Evolutionary conservation across 2,113 vertebrate species (phyloP), one percentile per base, ranked within the genome.

Genomic region (Cepphus grylle): DNA sequence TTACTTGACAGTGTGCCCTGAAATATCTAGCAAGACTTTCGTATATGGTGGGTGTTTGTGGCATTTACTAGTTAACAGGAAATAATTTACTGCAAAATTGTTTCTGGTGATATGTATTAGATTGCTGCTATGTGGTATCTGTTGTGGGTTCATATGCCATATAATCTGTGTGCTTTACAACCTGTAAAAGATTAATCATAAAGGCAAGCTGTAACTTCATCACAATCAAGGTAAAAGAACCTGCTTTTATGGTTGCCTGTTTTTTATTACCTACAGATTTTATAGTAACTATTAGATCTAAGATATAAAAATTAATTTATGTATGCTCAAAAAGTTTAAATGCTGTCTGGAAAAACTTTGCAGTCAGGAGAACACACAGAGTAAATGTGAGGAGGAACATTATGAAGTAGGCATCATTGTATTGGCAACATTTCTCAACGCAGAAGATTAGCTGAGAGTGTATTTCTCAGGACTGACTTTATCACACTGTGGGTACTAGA

Each of bases 191-290:
- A 97, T 96, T 96, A 97, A 95, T 98, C 89, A 85, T 88, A 45
- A 84, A 97, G 49, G 53, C 78, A 83, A 95, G 66, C 81, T 91
- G 79, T 96, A 97, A 96, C 91, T 98, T 94, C 94, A 94, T 94
- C 70, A 80, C 77, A 92, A 97, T 96, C 86, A 93, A 96, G 93
- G 93, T 93, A 81, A 97, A 97, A 72, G 97, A 88, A 79, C 16
- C 43, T 93, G 65, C 74, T 96, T 98, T 97, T 97, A 98, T 86
- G 81, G 80, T 71, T 96, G 73, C 80, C 92, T 97, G 61, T 15
- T 86, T 97, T 97, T 97, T 97, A 98, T 96, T 91, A 89, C 90
- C 62, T 95, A 92, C 90, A 96, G 84, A 89, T 96, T 98, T 98
- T 97, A 96, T 97, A 97, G 93, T 95, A 95, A 97, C 90, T 95